Conservation (phyloP, 2,888 invertebrate genomes). For the Sminthurinus aureus region DNA sequence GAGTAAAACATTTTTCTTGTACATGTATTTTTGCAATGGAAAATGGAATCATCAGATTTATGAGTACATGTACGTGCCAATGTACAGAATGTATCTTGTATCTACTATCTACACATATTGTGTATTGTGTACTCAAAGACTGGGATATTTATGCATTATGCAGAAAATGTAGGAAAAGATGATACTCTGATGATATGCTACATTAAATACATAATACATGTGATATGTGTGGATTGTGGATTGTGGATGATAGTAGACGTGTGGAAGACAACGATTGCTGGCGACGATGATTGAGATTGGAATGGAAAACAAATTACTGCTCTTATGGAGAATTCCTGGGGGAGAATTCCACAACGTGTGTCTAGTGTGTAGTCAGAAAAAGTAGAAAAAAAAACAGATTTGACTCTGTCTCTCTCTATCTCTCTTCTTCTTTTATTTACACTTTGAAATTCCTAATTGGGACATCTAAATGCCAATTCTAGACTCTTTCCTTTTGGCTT, state of each 20-base stretch:
- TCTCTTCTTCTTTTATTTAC: slow-evolving; percentile 31
- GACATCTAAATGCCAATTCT: slow-evolving; percentile 27
- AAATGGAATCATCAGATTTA: too few relatives aligned
- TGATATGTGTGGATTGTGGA: too few relatives aligned
- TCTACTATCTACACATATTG: neutral
- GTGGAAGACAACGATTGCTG: neutral
- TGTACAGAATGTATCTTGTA: neutral
- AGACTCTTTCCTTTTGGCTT: neutral
- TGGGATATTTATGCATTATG: neutral
- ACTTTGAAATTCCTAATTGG: slow-evolving; percentile 34
- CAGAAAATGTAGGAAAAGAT: neutral
- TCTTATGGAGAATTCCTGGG: slow-evolving; percentile 37
- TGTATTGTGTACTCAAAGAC: neutral
- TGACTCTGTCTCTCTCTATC: neutral
- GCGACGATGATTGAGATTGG: slow-evolving; percentile 5
- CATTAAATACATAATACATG: too few relatives aligned
- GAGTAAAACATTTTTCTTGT: neutral
- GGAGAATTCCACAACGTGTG: slow-evolving; percentile 15
- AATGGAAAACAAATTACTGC: slow-evolving; percentile 26
- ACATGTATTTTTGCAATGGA: neutral
- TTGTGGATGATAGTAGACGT: neutral
- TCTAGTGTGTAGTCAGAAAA: too few relatives aligned
- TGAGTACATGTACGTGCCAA: neutral
- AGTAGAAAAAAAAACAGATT: slow-evolving; percentile 3
- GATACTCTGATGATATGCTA: neutral